Evolutionary conservation across 1,140 invertebrate genomes (phyloP).

Genomic region (Orussus abietinus): DNA sequence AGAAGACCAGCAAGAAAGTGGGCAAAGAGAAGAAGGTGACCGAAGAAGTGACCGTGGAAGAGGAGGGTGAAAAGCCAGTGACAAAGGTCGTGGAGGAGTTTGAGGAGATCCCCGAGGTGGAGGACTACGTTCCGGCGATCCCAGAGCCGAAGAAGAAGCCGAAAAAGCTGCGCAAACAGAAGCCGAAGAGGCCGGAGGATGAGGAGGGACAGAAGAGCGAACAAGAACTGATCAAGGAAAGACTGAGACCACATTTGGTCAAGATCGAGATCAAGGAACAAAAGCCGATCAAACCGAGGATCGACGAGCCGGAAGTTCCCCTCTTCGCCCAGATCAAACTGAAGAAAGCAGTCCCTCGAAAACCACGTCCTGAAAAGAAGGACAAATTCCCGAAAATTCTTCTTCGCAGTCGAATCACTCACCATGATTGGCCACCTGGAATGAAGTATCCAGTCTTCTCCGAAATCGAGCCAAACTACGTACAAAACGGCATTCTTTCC

Average conservation of each 20-base stretch:
- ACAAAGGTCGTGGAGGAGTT: constrained; percentile 28
- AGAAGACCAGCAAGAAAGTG: constrained; percentile 27
- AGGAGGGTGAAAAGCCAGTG: constrained; percentile 46
- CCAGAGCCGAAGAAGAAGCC: constrained; percentile 10
- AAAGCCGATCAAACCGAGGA: constrained; percentile 48
- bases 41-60: constrained; percentile 52
- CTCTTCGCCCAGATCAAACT: constrained; percentile 63
- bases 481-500: constrained; percentile 63
- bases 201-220: too few relatives aligned
- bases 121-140: too few relatives aligned
- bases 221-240: too few relatives aligned
- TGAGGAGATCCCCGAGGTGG: constrained; percentile 15
- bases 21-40: constrained; percentile 47
- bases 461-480: constrained; percentile 53
- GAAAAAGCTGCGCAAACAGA: too few relatives aligned
- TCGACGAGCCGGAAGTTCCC: constrained; percentile 44
- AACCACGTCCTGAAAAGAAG: constrained; percentile 52
- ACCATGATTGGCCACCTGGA: constrained; percentile 59
- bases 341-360: constrained; percentile 55
- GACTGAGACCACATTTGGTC: too few relatives aligned
- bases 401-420: constrained; percentile 61
- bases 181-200: too few relatives aligned
- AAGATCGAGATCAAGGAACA: constrained; percentile 50
- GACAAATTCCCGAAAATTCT: constrained; percentile 60
- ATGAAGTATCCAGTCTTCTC: constrained; percentile 52